Evolutionary conservation across 1,140 invertebrate species (phyloP).

Genomic region (Diprion similis): DNA sequence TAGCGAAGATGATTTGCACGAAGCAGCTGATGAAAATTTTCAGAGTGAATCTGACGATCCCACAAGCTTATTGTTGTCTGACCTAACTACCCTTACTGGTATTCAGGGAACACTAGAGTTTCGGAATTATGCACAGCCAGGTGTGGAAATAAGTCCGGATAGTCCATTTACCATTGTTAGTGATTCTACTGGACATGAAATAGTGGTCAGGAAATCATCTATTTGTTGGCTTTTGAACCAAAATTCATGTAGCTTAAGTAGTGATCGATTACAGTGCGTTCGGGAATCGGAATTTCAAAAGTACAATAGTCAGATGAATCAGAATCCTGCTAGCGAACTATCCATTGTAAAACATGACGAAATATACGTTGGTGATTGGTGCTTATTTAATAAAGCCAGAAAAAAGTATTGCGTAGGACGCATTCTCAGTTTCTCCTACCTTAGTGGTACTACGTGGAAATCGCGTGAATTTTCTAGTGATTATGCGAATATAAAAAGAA

Average conservation of each 20-base stretch:
- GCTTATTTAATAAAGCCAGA: neutral
- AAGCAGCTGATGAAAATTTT: neutral
- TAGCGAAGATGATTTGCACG: neutral
- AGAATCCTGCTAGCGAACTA: neutral
- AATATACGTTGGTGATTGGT: neutral
- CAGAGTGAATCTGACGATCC: neutral
- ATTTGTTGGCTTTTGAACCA: neutral
- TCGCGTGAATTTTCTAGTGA: neutral
- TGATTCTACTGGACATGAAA: neutral
- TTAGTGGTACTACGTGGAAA: neutral
- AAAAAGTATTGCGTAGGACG: neutral
- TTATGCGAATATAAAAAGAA: neutral
- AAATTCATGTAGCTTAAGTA: neutral
- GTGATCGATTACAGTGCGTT: neutral
- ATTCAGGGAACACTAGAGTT: neutral
- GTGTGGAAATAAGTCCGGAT: neutral
- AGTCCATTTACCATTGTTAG: neutral
- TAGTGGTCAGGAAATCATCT: neutral
- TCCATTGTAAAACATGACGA: neutral
- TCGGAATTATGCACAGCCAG: neutral
- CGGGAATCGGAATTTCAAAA: neutral
- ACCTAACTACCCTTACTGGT: too few relatives aligned
- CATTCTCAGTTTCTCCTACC: neutral
- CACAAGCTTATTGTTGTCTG: neutral
- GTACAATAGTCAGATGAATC: neutral